Conservation (phyloP, 2,888 invertebrate species). For the Hyles lineata region DNA sequence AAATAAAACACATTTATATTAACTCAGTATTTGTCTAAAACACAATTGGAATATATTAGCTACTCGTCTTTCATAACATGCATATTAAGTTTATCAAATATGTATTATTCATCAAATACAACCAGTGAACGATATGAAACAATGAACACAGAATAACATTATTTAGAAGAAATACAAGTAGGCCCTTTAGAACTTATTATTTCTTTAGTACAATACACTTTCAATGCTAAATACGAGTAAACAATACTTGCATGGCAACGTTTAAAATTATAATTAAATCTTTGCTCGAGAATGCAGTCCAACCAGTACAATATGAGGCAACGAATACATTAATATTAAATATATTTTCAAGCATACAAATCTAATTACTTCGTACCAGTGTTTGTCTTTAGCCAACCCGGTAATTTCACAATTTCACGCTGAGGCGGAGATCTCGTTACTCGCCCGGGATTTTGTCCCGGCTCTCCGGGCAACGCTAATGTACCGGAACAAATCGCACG, state of each 20-base stretch:
- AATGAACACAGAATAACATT: neutral
- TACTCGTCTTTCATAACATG: neutral
- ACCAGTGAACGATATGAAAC: neutral
- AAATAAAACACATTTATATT: too few relatives aligned
- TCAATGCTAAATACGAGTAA: neutral
- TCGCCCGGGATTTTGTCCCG: slow-evolving; percentile 67
- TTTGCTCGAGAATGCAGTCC: neutral
- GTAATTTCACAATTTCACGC: slow-evolving; percentile 83
- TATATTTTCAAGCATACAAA: slow-evolving; percentile 38
- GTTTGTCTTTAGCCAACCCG: slow-evolving; percentile 59
- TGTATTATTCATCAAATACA: slow-evolving; percentile 15
- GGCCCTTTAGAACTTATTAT: neutral
- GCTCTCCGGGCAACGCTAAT: slow-evolving; percentile 72
- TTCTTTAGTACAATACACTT: slow-evolving; percentile 6
- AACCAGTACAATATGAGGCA: neutral
- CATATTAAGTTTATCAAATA: slow-evolving; percentile 5
- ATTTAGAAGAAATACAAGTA: neutral
- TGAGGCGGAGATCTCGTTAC: slow-evolving; percentile 77
- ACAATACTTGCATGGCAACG: neutral
- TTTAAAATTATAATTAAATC: slow-evolving; percentile 2
- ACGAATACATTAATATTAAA: neutral
- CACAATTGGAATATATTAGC: neutral
- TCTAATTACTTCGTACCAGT: slow-evolving; percentile 45
- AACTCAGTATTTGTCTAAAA: neutral
- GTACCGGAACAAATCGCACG: slow-evolving; percentile 74